Conservation (phyloP, 2,113 vertebrate genomes). For the Rhipidura dahli region DNA sequence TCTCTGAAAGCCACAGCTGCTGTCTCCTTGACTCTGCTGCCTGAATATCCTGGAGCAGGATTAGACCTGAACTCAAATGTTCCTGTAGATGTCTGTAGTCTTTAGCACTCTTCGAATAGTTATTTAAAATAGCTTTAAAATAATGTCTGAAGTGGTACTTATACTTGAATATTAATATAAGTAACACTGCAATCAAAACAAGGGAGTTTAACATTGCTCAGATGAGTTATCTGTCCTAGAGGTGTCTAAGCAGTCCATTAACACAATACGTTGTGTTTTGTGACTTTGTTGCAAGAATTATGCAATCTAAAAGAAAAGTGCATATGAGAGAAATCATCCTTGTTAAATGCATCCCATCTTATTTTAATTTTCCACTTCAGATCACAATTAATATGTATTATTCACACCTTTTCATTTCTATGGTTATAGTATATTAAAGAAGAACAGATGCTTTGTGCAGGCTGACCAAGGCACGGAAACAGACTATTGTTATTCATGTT, state of each 20-base stretch:
- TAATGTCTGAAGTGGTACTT: background rate
- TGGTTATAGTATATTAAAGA: background rate
- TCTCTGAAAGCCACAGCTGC: background rate
- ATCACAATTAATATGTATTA: slow-evolving; percentile 6
- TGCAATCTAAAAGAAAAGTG: background rate
- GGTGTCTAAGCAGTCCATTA: background rate
- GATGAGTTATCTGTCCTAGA: background rate
- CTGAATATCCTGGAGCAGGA: background rate
- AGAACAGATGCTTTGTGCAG: background rate
- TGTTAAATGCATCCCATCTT: background rate
- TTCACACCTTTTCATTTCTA: slow-evolving; percentile 22
- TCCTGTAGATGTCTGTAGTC: background rate
- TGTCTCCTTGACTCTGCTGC: background rate
- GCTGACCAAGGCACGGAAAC: background rate
- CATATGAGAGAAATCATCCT: background rate
- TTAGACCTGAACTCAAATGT: background rate
- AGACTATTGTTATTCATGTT: background rate
- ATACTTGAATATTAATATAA: background rate
- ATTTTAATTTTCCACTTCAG: slow-evolving; percentile 53
- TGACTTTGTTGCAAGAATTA: background rate
- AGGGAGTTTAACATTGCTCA: background rate
- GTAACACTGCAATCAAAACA: background rate
- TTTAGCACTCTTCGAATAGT: background rate
- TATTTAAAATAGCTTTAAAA: background rate
- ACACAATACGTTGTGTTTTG: background rate